phyloP scores from a whole-genome alignment of 2,888 invertebrate genomes.

The Pyrochroa serraticornis region DNA sequence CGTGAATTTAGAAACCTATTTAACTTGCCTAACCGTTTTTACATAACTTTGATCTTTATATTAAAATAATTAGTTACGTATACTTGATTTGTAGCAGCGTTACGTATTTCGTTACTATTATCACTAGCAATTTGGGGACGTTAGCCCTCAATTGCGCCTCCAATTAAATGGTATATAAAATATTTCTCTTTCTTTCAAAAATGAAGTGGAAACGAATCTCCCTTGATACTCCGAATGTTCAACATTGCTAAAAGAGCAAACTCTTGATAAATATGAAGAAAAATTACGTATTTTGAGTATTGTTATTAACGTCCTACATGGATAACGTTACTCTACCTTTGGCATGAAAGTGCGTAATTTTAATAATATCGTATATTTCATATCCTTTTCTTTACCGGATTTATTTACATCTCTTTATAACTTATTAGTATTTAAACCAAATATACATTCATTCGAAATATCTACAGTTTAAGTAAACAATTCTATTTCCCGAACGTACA shows the following conservation, averaged over 20 bases:
- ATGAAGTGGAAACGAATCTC: constrained; percentile 19
- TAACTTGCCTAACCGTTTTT: constrained; percentile 46
- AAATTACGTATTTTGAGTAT: constrained; percentile 46
- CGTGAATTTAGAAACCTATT: constrained; percentile 37
- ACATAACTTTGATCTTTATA: constrained; percentile 46
- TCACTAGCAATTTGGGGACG: constrained; percentile 48
- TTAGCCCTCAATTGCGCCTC: constrained; percentile 40
- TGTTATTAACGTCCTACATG: constrained; percentile 54
- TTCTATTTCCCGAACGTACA: constrained; percentile 39
- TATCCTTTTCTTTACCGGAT: constrained; percentile 56
- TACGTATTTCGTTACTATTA: constrained; percentile 56
- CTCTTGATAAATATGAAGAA: constrained; percentile 20
- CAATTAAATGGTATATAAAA: constrained; percentile 51
- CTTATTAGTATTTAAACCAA: constrained; percentile 50
- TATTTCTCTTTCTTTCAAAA: constrained; percentile 40
- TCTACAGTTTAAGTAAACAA: constrained; percentile 50
- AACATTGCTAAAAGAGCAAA: constrained; percentile 31
- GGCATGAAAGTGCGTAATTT: constrained; percentile 59
- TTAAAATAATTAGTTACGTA: constrained; percentile 53
- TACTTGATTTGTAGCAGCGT: constrained; percentile 56
- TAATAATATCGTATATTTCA: constrained; percentile 59
- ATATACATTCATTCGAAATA: constrained; percentile 55
- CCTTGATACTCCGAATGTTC: constrained; percentile 34
- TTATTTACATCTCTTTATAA: constrained; percentile 51
- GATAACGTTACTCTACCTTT: constrained; percentile 59